Conservation (phyloP, 2,113 vertebrate genomes). For the Eretmochelys imbricata region DNA sequence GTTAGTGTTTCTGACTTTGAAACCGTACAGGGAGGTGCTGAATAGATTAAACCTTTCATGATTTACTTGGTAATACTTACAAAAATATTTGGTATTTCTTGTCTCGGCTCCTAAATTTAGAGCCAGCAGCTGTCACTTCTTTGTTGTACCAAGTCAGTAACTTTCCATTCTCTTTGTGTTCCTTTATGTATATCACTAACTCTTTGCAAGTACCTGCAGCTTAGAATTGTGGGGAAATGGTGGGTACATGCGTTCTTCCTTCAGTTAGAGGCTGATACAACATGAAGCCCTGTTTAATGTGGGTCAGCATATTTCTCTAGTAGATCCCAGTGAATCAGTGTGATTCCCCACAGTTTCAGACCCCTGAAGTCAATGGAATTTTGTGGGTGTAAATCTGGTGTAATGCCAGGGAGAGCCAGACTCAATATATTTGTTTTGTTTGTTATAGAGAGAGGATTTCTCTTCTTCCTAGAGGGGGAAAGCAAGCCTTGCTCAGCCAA, state of each 20-base stretch:
- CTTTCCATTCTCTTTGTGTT: conserved; percentile 46
- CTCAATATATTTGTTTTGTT: not conserved
- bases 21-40: not conserved
- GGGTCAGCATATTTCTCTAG: not conserved
- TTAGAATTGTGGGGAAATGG: not conserved
- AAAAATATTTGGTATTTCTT: conserved; percentile 15
- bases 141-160: conserved; percentile 42
- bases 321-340: not conserved
- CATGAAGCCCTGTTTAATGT: not conserved
- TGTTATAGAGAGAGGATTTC: not conserved
- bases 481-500: not conserved
- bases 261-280: not conserved
- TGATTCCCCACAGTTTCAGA: not conserved
- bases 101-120: conserved; percentile 58
- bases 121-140: conserved; percentile 48
- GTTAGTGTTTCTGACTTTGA: not conserved
- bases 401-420: not conserved
- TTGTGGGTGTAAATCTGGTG: not conserved
- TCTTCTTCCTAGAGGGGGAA: not conserved
- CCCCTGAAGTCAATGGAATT: not conserved
- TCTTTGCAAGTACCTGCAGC: not conserved
- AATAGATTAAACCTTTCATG: conserved; percentile 18
- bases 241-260: not conserved
- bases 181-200: not conserved
- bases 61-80: conserved; percentile 14